Percentiles rank a stretch among this genome's conserved stretches.
Conservation (phyloP, 2,888 invertebrate species). For the Diogma glabrata region DNA sequence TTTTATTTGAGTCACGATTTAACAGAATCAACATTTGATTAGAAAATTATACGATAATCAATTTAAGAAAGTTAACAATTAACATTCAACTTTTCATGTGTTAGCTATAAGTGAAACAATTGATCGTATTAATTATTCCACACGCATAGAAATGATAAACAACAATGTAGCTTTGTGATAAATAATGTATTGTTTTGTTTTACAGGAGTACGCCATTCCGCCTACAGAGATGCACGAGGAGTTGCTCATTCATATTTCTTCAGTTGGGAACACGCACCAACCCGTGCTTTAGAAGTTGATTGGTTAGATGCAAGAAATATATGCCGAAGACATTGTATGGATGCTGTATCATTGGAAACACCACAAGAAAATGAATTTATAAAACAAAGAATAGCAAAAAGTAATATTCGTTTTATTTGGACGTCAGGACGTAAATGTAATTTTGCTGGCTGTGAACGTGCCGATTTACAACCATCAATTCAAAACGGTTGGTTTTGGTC, state of each 20-base stretch:
- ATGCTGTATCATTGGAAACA: conserved; percentile 80
- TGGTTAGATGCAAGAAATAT: conserved; percentile 87
- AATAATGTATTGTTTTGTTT: conserved; percentile 14
- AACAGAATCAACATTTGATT: too few species aligned
- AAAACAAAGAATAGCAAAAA: conserved; percentile 73
- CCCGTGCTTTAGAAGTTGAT: conserved; percentile 71
- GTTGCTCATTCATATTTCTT: conserved; percentile 88
- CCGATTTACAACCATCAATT: conserved; percentile 73
- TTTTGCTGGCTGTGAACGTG: conserved; percentile 77
- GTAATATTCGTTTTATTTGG: conserved; percentile 75
- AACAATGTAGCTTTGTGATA: neutral
- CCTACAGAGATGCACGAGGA: conserved; percentile 77
- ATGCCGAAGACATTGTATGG: conserved; percentile 87
- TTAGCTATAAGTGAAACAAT: neutral
- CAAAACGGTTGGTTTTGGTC: conserved; percentile 92
- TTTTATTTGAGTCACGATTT: too few species aligned
- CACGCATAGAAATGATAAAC: too few species aligned
- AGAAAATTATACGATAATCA: too few species aligned
- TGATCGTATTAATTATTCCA: too few species aligned
- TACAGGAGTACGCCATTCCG: conserved; percentile 74
- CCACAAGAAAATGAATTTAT: conserved; percentile 84
- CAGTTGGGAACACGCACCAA: conserved; percentile 81
- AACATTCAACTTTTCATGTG: too few species aligned
- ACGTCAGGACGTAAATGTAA: conserved; percentile 87
- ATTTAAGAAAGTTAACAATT: too few species aligned